phyloP scores from a whole-genome alignment of 2,888 invertebrate genomes.

The Spodoptera picta region DNA sequence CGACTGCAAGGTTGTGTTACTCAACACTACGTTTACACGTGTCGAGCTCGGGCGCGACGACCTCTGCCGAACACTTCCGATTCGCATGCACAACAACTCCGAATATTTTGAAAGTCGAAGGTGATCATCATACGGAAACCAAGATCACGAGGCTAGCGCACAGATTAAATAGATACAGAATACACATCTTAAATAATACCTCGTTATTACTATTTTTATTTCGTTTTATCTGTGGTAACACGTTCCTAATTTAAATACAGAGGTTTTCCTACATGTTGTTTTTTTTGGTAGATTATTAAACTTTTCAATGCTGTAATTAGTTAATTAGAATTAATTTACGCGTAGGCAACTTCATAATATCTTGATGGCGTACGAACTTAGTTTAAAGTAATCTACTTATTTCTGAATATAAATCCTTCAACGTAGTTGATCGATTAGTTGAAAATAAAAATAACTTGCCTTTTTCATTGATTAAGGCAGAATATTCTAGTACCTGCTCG shows the following conservation, averaged over 20 bases:
- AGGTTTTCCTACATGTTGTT: conserved; percentile 17
- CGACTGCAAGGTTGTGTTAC: conserved; percentile 84
- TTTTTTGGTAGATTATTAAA: conserved; percentile 7
- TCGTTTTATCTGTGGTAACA: conserved; percentile 22
- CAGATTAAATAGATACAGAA: conserved; percentile 26
- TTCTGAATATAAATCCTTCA: conserved; percentile 35
- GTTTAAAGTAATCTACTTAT: neutral
- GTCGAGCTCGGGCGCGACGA: conserved; percentile 72
- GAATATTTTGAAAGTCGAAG: conserved; percentile 80
- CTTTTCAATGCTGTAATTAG: conserved; percentile 7
- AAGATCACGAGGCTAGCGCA: conserved; percentile 37
- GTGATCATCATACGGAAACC: conserved; percentile 76
- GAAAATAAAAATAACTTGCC: conserved; percentile 39
- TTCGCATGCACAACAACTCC: conserved; percentile 80
- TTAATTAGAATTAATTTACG: conserved; percentile 8
- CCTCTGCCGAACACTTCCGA: conserved; percentile 86
- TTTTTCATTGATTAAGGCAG: conserved; percentile 39
- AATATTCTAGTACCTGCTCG: conserved; percentile 36
- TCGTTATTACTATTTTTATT: conserved; percentile 26
- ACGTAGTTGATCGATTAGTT: conserved; percentile 26
- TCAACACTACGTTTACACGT: conserved; percentile 79
- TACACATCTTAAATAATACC: conserved; percentile 25
- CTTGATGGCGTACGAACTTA: neutral
- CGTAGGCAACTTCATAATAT: conserved; percentile 3
- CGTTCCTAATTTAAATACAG: conserved; percentile 18